Base-by-base conservation (phyloP, 2,888 invertebrate genomes). In the Ceriagrion tenellum region DNA sequence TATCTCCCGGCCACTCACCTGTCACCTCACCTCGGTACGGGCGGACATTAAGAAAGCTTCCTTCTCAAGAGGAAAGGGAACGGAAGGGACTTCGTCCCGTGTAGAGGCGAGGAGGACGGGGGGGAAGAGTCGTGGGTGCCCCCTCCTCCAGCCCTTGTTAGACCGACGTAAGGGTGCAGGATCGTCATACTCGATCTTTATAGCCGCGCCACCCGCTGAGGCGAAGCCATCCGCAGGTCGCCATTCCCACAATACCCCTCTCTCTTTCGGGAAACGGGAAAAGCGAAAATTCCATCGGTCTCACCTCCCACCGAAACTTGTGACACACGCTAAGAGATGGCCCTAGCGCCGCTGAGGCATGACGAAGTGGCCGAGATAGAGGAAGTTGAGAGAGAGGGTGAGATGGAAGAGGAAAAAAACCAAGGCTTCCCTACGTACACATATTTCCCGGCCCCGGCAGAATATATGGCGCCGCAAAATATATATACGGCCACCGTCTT, bases 281-380 rank as follows among this genome's bases (percentile, higher is more conserved):
- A 8, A 91, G 63, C 69, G 47, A 55, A 69, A 93, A 93, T 93
- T 93, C 40, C 69, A 91, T 63, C 63, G 40, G 40, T 63, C 93
- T 74, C n/a, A 69, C 90, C 59, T 59, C 69, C 90, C 59, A 59
- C 91, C 63, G 35, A 91, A 93, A 93, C 93, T 93, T 93, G 93
- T 93, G 93, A 93, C 93, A 93, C 63, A 35, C 93, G 63, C 93
- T 93, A 93, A 93, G 93, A 93, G 93, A 93, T 93, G 93, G 93
- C 55, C 93, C 69, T 74, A 40, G 93, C 93, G 69, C 47, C 69
- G 93, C 69, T 30, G 35, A 20, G 56, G 91, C 91, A 93, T 93
- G 93, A 93, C 93, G 93, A 93, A 93, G 93, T 93, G 69, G 93
- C n/a, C 63, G 47, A 93, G 93, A 93, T 93, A 93, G 93, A 23